Conservation (phyloP, 2,113 vertebrate species). For the Sorex fumeus region DNA sequence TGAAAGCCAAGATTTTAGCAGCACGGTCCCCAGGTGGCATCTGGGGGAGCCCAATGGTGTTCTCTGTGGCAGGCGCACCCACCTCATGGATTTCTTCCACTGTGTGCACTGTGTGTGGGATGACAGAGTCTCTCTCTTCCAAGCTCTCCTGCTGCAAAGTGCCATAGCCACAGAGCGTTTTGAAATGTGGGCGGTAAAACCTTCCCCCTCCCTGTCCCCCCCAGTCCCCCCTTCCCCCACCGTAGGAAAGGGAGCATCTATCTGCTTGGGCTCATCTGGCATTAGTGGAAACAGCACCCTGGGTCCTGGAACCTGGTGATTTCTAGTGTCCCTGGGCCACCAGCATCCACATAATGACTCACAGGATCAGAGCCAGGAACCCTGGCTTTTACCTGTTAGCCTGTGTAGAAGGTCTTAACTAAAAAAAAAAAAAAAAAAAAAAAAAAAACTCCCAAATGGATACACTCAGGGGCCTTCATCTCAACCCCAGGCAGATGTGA, state of each 20-base stretch:
- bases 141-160: not conserved
- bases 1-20: not conserved
- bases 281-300: not conserved
- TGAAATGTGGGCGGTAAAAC: not conserved
- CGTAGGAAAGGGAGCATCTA: not conserved
- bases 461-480: not conserved
- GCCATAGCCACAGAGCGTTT: not conserved
- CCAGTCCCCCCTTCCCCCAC: too few species aligned
- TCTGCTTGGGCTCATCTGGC: not conserved
- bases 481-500: not conserved
- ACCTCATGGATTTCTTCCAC: not conserved
- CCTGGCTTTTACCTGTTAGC: not conserved
- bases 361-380: not conserved
- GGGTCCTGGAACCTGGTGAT: not conserved
- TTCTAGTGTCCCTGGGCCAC: not conserved
- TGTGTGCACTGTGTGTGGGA: not conserved
- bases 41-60: not conserved
- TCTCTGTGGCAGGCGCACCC: not conserved
- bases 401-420: not conserved
- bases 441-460: too few species aligned
- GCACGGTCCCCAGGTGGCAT: not conserved
- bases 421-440: not conserved
- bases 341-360: not conserved
- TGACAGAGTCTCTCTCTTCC: not conserved
- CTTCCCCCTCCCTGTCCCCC: too few species aligned